Evolutionary conservation across 2,888 invertebrate species (phyloP).

Genomic region (Coremacera marginata): DNA sequence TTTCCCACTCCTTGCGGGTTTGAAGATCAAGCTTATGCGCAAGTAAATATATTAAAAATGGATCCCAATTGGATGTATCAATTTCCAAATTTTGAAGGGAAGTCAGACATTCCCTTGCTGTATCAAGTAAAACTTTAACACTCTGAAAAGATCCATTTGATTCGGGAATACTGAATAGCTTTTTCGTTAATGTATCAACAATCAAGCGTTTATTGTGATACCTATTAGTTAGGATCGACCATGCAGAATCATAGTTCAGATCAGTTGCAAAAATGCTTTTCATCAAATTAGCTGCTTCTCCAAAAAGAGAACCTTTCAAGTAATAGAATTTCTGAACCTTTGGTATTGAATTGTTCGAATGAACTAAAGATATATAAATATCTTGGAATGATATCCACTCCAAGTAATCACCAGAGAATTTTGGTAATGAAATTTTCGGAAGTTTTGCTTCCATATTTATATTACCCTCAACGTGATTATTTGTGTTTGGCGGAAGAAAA

Average conservation of each 20-base stretch:
- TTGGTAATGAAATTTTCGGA: constrained; percentile 29
- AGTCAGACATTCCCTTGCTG: too few relatives aligned
- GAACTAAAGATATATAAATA: constrained; percentile 8
- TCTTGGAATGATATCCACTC: constrained; percentile 18
- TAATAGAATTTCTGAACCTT: constrained; percentile 7
- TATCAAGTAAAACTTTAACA: too few relatives aligned
- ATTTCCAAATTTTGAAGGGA: too few relatives aligned
- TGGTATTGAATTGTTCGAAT: background rate
- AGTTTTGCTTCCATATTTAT: background rate
- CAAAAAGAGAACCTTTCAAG: background rate
- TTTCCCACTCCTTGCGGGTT: background rate
- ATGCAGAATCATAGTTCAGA: background rate
- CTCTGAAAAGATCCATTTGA: background rate
- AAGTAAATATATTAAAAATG: too few relatives aligned
- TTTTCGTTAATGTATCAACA: background rate
- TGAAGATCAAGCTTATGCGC: too few relatives aligned
- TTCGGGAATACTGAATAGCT: background rate
- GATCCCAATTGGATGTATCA: too few relatives aligned
- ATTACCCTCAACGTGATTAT: background rate
- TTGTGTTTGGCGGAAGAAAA: background rate
- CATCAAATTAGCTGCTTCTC: background rate
- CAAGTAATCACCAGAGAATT: constrained; percentile 29
- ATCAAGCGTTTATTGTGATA: background rate
- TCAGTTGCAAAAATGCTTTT: background rate
- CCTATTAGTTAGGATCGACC: background rate